These are phyloP conservation scores for Anaspis maculata DNA, from an alignment of 2,888 invertebrate species.

Conservation along the genomic window DNA sequence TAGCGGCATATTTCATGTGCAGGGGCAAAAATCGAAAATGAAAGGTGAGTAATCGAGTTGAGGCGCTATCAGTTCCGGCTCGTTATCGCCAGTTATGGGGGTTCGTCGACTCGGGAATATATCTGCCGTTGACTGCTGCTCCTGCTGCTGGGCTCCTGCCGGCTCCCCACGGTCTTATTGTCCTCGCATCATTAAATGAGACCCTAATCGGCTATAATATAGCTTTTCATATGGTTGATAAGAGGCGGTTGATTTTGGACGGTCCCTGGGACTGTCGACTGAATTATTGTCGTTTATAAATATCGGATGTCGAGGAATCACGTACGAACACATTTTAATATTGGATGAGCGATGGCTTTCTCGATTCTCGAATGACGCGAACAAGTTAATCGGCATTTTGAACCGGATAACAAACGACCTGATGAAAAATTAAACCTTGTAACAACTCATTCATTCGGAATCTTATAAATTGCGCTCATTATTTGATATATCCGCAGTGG, in stretches of 20 bases:
- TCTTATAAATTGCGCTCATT: slow-evolving; percentile 35
- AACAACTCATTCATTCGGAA: slow-evolving; percentile 32
- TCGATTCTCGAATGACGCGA: slow-evolving; percentile 26
- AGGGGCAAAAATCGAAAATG: slow-evolving; percentile 12
- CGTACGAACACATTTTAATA: slow-evolving; percentile 24
- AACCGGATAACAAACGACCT: slow-evolving; percentile 32
- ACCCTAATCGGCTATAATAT: slow-evolving; percentile 5
- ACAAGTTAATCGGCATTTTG: slow-evolving; percentile 34
- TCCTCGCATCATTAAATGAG: slow-evolving; percentile 8
- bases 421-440: slow-evolving; percentile 35
- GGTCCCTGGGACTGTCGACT: too few relatives aligned
- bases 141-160: too few relatives aligned
- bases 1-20: too few relatives aligned
- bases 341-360: slow-evolving; percentile 28
- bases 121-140: too few relatives aligned
- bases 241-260: too few relatives aligned
- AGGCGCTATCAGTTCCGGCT: slow-evolving; percentile 13
- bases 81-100: slow-evolving; percentile 8
- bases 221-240: slow-evolving; percentile 8
- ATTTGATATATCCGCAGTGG: slow-evolving; percentile 30
- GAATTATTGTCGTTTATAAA: slow-evolving; percentile 11
- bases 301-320: slow-evolving; percentile 2
- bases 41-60: slow-evolving; percentile 12
- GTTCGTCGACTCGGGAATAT: too few relatives aligned
- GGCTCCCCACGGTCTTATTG: slow-evolving; percentile 8